Evolutionary conservation across 1,140 invertebrate genomes (phyloP).

Genomic region (Helicorthomorpha holstii): DNA sequence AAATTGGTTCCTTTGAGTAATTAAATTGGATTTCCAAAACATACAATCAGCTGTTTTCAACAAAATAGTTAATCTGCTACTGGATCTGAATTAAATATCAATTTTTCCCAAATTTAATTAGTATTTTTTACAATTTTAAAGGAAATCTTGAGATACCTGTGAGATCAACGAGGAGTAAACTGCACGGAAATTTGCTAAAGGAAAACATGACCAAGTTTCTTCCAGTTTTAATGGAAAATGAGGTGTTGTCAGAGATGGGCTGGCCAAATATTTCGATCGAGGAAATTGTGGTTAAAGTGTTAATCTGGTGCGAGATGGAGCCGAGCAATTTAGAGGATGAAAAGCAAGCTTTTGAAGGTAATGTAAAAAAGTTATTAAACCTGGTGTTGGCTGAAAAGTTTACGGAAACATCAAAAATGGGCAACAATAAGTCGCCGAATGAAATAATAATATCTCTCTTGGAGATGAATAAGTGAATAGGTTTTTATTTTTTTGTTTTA

Average conservation of each 20-base stretch:
- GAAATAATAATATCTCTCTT: background rate
- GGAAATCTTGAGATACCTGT: no score
- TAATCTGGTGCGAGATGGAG: background rate
- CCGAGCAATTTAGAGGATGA: background rate
- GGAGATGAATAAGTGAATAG: background rate
- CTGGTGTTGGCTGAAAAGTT: background rate
- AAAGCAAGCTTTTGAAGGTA: background rate
- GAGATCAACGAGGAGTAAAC: no score
- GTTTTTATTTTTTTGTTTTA: background rate
- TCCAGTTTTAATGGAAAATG: background rate
- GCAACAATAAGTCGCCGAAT: background rate
- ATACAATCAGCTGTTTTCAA: no score
- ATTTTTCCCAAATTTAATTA: no score
- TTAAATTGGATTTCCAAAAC: no score
- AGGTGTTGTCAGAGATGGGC: background rate
- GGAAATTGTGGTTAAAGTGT: background rate
- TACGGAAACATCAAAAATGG: background rate
- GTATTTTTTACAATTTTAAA: no score
- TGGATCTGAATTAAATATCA: no score
- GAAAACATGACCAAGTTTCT: background rate
- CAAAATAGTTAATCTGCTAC: no score
- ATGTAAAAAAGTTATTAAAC: background rate
- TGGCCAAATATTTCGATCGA: background rate
- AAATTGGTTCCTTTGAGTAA: no score
- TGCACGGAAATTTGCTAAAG: no score